phyloP scores from a whole-genome alignment of 1,140 invertebrate genomes.

The Drosophila auraria region DNA sequence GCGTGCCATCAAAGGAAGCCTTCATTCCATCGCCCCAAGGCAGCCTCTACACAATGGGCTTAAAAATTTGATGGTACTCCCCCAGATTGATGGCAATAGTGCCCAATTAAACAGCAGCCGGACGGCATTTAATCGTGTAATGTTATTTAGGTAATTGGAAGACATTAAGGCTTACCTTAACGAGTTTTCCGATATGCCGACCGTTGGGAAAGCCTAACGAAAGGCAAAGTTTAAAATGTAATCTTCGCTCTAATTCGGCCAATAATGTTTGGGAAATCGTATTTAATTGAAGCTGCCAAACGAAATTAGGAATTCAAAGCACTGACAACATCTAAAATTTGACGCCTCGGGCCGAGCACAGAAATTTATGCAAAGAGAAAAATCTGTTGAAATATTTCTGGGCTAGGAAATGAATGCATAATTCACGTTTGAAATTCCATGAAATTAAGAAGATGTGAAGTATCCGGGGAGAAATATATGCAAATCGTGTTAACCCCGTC shows the following conservation, averaged over 20 bases:
- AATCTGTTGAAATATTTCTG: conserved; percentile 13
- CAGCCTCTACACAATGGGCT: conserved; percentile 12
- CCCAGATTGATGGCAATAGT: conserved; percentile 29
- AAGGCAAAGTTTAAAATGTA: conserved; percentile 4
- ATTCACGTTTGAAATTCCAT: conserved; percentile 34
- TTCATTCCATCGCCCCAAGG: not conserved
- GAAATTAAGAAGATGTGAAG: conserved; percentile 24
- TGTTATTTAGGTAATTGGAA: conserved; percentile 15
- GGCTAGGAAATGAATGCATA: conserved; percentile 16
- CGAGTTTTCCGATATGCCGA: not conserved
- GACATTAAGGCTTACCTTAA: not conserved
- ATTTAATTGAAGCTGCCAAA: conserved; percentile 11
- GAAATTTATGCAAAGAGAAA: conserved; percentile 13
- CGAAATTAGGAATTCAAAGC: conserved; percentile 8
- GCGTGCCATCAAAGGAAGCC: conserved; percentile 12
- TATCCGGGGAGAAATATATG: conserved; percentile 31
- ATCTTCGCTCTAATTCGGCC: conserved; percentile 1
- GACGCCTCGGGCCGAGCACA: not conserved
- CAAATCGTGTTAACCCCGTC: conserved; percentile 40
- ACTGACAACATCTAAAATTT: not conserved
- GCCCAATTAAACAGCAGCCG: conserved; percentile 25
- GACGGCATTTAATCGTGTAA: conserved; percentile 6
- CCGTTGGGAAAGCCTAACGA: conserved; percentile 3
- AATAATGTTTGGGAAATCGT: conserved; percentile 5
- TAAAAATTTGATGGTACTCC: conserved; percentile 15